Conservation (phyloP, 2,888 invertebrate genomes). For the Megamerina dolium region DNA sequence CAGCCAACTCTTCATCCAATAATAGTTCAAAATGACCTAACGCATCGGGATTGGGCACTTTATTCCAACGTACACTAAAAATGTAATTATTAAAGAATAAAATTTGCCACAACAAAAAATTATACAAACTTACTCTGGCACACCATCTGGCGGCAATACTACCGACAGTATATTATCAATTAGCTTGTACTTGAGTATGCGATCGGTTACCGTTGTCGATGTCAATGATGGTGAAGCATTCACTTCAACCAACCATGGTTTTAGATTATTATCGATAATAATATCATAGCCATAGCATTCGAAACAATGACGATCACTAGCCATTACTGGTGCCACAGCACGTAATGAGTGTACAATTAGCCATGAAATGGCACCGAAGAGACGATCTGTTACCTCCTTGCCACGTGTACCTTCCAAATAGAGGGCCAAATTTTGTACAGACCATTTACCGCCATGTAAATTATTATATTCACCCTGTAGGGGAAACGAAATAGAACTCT, state of each 20-base stretch:
- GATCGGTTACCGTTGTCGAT: slow-evolving; percentile 89
- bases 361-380: slow-evolving; percentile 86
- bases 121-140: slow-evolving; percentile 60
- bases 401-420: slow-evolving; percentile 89
- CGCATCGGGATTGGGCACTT: slow-evolving; percentile 67
- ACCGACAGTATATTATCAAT: slow-evolving; percentile 89
- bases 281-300: slow-evolving; percentile 89
- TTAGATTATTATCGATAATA: slow-evolving; percentile 88
- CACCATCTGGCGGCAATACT: slow-evolving; percentile 79
- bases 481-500: neutral
- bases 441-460: slow-evolving; percentile 91
- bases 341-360: slow-evolving; percentile 88
- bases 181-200: slow-evolving; percentile 88
- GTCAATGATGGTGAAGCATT: slow-evolving; percentile 93
- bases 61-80: slow-evolving; percentile 70
- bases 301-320: slow-evolving; percentile 75
- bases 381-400: slow-evolving; percentile 76
- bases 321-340: slow-evolving; percentile 87
- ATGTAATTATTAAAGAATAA: neutral
- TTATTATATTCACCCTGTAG: slow-evolving; percentile 78
- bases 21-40: slow-evolving; percentile 78
- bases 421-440: slow-evolving; percentile 81
- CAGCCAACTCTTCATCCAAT: slow-evolving; percentile 69
- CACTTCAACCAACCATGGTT: slow-evolving; percentile 91
- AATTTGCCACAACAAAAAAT: neutral